Percentiles rank a stretch among this genome's conserved stretches.
These are phyloP conservation scores for Nesogale talazaci DNA, from an alignment of 2,113 vertebrate genomes.

Conservation along the genomic window DNA sequence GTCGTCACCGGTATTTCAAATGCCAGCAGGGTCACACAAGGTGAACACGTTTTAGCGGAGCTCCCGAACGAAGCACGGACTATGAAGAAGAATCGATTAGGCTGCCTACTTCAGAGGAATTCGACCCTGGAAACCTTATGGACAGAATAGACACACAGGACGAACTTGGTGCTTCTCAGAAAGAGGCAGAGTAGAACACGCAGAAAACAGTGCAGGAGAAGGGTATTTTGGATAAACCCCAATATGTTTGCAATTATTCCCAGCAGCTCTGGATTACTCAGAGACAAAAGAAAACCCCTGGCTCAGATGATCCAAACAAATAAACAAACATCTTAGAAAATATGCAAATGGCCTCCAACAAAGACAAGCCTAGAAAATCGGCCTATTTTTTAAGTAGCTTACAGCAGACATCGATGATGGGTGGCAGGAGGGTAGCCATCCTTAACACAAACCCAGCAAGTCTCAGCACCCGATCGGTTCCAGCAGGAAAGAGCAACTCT, in stretches of 20 bases:
- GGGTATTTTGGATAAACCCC: slow-evolving; percentile 63
- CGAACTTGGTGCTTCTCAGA: slow-evolving; percentile 40
- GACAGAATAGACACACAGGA: neutral
- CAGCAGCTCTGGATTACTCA: slow-evolving; percentile 68
- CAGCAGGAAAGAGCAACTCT: neutral
- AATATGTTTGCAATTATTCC: slow-evolving; percentile 69
- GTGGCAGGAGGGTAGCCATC: too few species aligned
- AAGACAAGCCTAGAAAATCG: slow-evolving; percentile 37
- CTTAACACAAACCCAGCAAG: neutral
- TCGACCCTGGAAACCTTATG: too few species aligned
- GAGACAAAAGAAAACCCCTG: slow-evolving; percentile 57
- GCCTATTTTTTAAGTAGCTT: neutral
- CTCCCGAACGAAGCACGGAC: too few species aligned
- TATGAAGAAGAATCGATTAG: too few species aligned
- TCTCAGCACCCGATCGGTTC: neutral
- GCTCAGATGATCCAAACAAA: slow-evolving; percentile 45
- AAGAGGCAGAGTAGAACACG: slow-evolving; percentile 66
- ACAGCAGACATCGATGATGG: neutral
- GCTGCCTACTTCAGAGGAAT: too few species aligned
- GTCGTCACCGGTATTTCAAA: too few species aligned
- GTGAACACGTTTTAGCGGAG: too few species aligned
- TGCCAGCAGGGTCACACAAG: too few species aligned
- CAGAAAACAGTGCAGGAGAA: slow-evolving; percentile 64
- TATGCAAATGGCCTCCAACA: slow-evolving; percentile 30
- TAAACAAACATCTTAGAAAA: slow-evolving; percentile 46